Base-by-base conservation (phyloP, 2,113 vertebrate genomes). In the Hemiprocne comata region DNA sequence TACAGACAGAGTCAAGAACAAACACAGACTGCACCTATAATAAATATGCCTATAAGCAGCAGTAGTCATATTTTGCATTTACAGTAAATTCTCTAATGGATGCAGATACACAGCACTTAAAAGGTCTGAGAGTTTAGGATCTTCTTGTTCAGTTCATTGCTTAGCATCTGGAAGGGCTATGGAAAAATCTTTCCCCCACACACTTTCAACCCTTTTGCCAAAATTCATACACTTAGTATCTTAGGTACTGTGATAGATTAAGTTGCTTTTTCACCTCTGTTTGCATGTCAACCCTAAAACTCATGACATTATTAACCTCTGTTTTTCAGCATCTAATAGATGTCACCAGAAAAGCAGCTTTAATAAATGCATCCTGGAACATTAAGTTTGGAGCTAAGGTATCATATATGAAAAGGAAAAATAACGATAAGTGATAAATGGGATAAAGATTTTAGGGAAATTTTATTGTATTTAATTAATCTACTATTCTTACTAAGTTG, bases 381-480 rank as follows among this genome's bases (percentile, higher is more conserved):
- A 87, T 89, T 90, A 16, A 5, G 65, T 97, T 96, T 92, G 78
- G 76, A 95, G 67, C 73, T 96, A 92, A 95, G 94, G 91, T 97
- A 95, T 38, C 38, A 64, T 57, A 87, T 71, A 80, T 74, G 76
- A 97, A 95, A 95, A 89, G 42, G 70, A 97, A 97, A 97, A 98
- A 97, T 95, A 96, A 94, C 18, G 80, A 94, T 97, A 95, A 97
- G 95, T 95, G 93, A 97, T 97, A 98, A 97, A 97, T 96, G 87
- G 95, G 96, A 97, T 97, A 97, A 97, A 97, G 96, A 97, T 96
- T 98, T 98, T 97, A 95, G 96, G 97, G 97, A 98, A 97, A 97
- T 97, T 97, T 97, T 97, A 97, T 97, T 97, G 97, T 98, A 98
- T 98, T 98, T 98, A 98, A 98, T 98, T 98, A 98, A 98, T 98